Conservation (phyloP, 2,888 invertebrate species). For the Lymantria dispar region DNA sequence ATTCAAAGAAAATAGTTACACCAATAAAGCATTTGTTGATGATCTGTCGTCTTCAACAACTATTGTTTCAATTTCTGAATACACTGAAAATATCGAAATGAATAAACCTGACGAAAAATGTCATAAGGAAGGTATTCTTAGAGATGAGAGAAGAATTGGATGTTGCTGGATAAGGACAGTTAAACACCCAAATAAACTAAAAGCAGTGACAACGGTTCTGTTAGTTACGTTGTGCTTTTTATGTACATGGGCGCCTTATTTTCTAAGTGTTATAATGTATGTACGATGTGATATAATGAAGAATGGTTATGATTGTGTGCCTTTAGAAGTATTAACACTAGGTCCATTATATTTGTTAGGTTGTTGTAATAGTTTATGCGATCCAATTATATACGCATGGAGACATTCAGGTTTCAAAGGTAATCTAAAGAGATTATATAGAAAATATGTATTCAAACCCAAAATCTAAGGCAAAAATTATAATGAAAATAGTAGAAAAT, state of each 20-base stretch:
- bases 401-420: constrained; percentile 83
- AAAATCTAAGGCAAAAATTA: constrained; percentile 14
- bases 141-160: constrained; percentile 7
- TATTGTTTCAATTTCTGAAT: constrained; percentile 35
- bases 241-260: constrained; percentile 83
- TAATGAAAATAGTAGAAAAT: not conserved
- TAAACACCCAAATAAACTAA: constrained; percentile 72
- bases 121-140: constrained; percentile 3
- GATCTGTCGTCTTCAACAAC: constrained; percentile 36
- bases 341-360: constrained; percentile 82
- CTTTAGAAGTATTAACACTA: constrained; percentile 74
- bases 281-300: constrained; percentile 67
- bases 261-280: constrained; percentile 76
- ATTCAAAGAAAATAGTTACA: constrained; percentile 45
- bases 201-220: constrained; percentile 82
- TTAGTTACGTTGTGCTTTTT: constrained; percentile 81
- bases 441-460: constrained; percentile 42
- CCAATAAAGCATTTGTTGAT: constrained; percentile 51
- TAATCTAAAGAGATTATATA: constrained; percentile 61
- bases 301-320: constrained; percentile 66
- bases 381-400: constrained; percentile 85
- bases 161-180: constrained; percentile 12
- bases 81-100: constrained; percentile 18
- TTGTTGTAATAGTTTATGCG: constrained; percentile 79
- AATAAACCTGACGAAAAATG: constrained; percentile 17